These are phyloP conservation scores for Dolichoris vasculosae DNA, from an alignment of 1,140 invertebrate genomes.

Conservation along the genomic window DNA sequence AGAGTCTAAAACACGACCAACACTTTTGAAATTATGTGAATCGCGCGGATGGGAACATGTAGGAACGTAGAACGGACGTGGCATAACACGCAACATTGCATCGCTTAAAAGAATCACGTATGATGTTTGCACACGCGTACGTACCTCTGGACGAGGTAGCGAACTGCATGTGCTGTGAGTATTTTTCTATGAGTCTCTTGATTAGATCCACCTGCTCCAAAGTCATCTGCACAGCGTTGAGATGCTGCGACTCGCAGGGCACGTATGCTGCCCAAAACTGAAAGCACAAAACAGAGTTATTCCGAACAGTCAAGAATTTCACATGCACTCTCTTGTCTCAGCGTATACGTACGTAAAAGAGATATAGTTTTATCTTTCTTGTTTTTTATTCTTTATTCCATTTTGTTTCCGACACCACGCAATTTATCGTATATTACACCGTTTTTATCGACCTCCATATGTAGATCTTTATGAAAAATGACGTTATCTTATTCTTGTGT, in stretches of 20 bases:
- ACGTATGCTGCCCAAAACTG: conserved; percentile 94
- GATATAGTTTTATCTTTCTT: too few species aligned
- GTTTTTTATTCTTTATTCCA: too few species aligned
- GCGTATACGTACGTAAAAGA: too few species aligned
- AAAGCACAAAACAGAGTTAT: conserved; percentile 46
- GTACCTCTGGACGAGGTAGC: conserved; percentile 85
- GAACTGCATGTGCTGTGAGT: conserved; percentile 85
- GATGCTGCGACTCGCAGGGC: conserved; percentile 87
- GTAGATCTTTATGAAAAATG: too few species aligned
- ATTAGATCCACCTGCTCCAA: conserved; percentile 92
- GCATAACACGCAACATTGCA: background rate
- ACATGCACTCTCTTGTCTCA: too few species aligned
- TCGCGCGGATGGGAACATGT: background rate
- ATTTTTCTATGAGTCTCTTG: conserved; percentile 86
- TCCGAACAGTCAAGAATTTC: too few species aligned
- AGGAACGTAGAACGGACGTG: background rate
- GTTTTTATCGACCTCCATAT: too few species aligned
- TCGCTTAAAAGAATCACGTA: conserved; percentile 24
- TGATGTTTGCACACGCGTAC: background rate
- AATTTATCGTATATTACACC: too few species aligned
- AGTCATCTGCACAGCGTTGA: conserved; percentile 89
- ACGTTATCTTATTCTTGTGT: too few species aligned
- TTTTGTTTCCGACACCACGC: too few species aligned
- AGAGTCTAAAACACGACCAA: background rate
- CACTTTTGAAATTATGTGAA: background rate